Base-by-base conservation (phyloP, 2,113 vertebrate species). In the Megaleporinus macrocephalus region DNA sequence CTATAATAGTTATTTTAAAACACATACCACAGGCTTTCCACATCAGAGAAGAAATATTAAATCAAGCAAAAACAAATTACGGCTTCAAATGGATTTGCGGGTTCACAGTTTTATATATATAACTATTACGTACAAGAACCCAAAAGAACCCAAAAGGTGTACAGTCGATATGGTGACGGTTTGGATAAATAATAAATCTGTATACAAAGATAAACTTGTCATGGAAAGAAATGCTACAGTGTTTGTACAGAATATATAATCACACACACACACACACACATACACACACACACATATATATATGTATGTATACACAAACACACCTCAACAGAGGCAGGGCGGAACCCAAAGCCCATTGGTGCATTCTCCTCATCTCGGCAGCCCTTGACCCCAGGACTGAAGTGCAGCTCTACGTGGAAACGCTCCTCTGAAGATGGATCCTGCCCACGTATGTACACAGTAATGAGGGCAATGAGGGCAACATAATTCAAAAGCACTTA, bases 341-440 rank as follows among this genome's bases (percentile, higher is more conserved):
- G 96, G 83, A 99, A 99, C 57, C 98, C 98, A 53, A 92, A 99
- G 26, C 98, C 97, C 0, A 96, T 86, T 14, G 97, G 98, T 0
- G 94, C 94, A 0, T 95, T 97, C 83, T 96, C 95, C 76, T 99
- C 96, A 75, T 96, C 97, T 36, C 97, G 96, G 0, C 96, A 96
- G 18, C 96, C 97, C 90, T 98, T 98, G 57, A 98, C 98, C 0
- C 98, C 98, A 0, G 97, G 98, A 84, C 98, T 99, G 92, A 99
- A 99, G 87, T 99, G 98, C 73, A 99, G 92, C 89, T 99, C 98
- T 59, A 99, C 98, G 0, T 99, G 98, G 90, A 99, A 99, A 51
- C 98, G 95, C 79, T 99, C 97, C 89, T 99, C 97, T 16, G 98
- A 99, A 10, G 96, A 95, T 0, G 97, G 95, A 81, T 99, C 97